These are phyloP conservation scores for Microcebus murinus DNA, from an alignment of 2,113 vertebrate species.

Conservation along the genomic window DNA sequence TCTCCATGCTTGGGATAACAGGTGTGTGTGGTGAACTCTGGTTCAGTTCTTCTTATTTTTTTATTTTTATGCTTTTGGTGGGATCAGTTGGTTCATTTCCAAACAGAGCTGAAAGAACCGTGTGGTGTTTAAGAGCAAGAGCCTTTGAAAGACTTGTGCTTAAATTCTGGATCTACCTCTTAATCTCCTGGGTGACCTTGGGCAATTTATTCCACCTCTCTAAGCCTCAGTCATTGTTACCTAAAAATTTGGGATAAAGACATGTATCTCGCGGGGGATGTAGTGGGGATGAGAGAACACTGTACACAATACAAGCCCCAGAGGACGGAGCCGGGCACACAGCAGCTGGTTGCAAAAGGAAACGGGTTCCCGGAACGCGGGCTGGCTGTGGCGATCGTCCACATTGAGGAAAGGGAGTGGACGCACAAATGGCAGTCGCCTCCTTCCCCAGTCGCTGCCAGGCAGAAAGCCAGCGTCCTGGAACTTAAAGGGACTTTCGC, in stretches of 20 bases:
- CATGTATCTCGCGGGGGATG: background rate
- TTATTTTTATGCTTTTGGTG: constrained; percentile 18
- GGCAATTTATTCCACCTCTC: constrained; percentile 17
- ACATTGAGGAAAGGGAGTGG: background rate
- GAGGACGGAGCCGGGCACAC: background rate
- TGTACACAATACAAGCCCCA: background rate
- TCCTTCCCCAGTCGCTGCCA: background rate
- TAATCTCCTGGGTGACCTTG: constrained; percentile 54
- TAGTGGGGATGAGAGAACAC: constrained; percentile 48
- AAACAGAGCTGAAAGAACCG: background rate
- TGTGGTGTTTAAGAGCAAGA: constrained; percentile 11
- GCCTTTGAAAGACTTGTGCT: constrained; percentile 17
- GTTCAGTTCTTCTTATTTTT: background rate
- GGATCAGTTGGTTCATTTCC: constrained; percentile 41
- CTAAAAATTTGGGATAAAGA: constrained; percentile 58
- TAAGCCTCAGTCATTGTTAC: constrained; percentile 55
- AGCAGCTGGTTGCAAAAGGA: background rate
- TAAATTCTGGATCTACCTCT: constrained; percentile 26
- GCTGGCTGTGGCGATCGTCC: background rate
- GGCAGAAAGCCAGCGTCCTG: constrained; percentile 28
- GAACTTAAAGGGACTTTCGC: constrained; percentile 58
- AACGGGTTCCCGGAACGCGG: background rate
- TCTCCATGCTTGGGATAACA: background rate
- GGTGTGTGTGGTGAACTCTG: background rate
- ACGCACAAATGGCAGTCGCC: background rate